Evolutionary conservation across 2,113 vertebrate species (phyloP).

Genomic region (Ochotona curzoniae): DNA sequence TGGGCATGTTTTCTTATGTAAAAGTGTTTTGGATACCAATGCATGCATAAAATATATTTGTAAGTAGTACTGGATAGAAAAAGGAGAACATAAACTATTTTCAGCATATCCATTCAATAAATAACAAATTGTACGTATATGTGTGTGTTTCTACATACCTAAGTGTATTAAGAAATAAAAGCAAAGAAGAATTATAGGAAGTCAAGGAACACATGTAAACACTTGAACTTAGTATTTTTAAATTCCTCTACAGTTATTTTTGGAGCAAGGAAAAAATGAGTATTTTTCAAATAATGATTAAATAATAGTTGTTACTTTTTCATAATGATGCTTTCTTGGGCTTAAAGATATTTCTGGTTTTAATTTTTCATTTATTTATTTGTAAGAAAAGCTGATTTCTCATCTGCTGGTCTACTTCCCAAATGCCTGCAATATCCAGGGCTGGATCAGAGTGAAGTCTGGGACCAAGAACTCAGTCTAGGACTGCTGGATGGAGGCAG

Average conservation of each 20-base stretch:
- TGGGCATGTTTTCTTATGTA: not conserved
- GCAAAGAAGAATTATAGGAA: slow-evolving; percentile 5
- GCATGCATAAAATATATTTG: not conserved
- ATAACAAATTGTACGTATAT: not conserved
- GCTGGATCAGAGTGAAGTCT: too few species aligned
- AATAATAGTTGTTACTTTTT: not conserved
- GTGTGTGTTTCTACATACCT: not conserved
- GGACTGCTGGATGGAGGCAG: too few species aligned
- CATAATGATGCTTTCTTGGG: not conserved
- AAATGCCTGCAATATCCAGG: too few species aligned
- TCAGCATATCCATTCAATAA: not conserved
- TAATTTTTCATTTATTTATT: too few species aligned
- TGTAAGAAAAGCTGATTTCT: too few species aligned
- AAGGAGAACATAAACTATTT: slow-evolving; percentile 37
- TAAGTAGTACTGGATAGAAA: slow-evolving; percentile 24
- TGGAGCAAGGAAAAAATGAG: not conserved
- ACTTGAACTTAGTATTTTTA: not conserved
- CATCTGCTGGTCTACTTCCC: too few species aligned
- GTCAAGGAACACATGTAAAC: not conserved
- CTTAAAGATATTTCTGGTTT: not conserved
- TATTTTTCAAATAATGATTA: slow-evolving; percentile 12
- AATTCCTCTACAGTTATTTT: slow-evolving; percentile 44
- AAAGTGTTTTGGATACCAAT: slow-evolving; percentile 26
- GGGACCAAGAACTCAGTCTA: too few species aligned
- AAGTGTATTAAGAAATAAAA: not conserved